Evolutionary conservation across 2,113 vertebrate genomes (phyloP).

Genomic region (Gavialis gangeticus): DNA sequence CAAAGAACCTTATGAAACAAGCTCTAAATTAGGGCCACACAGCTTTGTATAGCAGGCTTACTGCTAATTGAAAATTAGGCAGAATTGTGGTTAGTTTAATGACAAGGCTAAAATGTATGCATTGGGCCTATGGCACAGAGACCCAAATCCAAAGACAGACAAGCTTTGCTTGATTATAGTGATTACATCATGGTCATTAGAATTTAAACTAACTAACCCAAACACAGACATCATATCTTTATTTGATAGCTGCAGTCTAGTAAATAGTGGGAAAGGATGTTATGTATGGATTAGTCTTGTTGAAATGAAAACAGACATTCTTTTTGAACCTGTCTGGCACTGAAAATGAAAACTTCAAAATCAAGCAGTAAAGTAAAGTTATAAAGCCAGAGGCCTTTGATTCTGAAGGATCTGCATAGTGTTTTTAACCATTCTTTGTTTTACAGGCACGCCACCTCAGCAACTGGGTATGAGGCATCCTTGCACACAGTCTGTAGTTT

Average conservation of each 20-base stretch:
- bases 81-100: slow-evolving; percentile 81
- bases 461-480: slow-evolving; percentile 36
- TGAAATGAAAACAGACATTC: slow-evolving; percentile 88
- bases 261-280: slow-evolving; percentile 85
- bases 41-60: slow-evolving; percentile 34
- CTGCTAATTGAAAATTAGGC: slow-evolving; percentile 77
- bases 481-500: neutral
- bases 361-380: slow-evolving; percentile 86
- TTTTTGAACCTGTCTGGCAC: slow-evolving; percentile 89
- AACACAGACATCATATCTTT: slow-evolving; percentile 89
- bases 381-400: slow-evolving; percentile 85
- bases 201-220: slow-evolving; percentile 81
- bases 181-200: slow-evolving; percentile 85
- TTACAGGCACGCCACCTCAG: slow-evolving; percentile 68
- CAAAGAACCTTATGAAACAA: slow-evolving; percentile 56
- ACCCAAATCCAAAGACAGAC: slow-evolving; percentile 79
- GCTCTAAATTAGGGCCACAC: slow-evolving; percentile 67
- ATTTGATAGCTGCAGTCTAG: slow-evolving; percentile 85
- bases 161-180: slow-evolving; percentile 82
- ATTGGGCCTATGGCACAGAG: slow-evolving; percentile 75
- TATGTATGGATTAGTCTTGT: slow-evolving; percentile 83
- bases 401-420: slow-evolving; percentile 81
- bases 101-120: slow-evolving; percentile 72
- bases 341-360: slow-evolving; percentile 83
- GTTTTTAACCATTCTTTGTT: slow-evolving; percentile 76